These are phyloP conservation scores for Condylura cristata DNA, from an alignment of 2,113 vertebrate genomes.

Conservation along the genomic window DNA sequence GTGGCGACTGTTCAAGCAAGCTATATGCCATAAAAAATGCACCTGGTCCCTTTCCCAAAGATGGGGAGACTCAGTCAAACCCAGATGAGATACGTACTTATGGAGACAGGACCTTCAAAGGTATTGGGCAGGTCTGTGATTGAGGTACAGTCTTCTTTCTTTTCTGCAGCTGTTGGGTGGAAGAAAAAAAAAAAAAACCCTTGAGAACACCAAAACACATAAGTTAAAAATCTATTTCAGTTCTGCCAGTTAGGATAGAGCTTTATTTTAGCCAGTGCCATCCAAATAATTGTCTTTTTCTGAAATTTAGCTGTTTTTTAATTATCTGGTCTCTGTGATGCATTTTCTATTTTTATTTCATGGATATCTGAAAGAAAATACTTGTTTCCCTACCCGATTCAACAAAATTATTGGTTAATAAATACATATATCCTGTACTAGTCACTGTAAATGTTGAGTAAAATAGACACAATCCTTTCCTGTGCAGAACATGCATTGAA, in stretches of 20 bases:
- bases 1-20: neutral
- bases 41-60: neutral
- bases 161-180: constrained; percentile 31
- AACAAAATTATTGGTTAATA: neutral
- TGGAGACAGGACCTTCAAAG: constrained; percentile 70
- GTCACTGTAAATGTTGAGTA: neutral
- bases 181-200: neutral
- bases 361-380: neutral
- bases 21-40: neutral
- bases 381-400: neutral
- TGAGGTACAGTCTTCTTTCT: constrained; percentile 49
- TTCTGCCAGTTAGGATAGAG: neutral
- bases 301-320: neutral
- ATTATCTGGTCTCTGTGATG: neutral
- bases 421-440: neutral
- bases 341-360: constrained; percentile 5
- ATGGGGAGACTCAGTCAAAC: neutral
- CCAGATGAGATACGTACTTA: constrained; percentile 63
- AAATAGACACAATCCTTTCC: neutral
- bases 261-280: neutral
- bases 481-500: neutral
- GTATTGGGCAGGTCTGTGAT: constrained; percentile 75
- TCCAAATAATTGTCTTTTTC: neutral
- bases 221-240: neutral
- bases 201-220: neutral